These are phyloP conservation scores for Dicerorhinus sumatrensis DNA, from an alignment of 2,113 vertebrate genomes.

Conservation along the genomic window DNA sequence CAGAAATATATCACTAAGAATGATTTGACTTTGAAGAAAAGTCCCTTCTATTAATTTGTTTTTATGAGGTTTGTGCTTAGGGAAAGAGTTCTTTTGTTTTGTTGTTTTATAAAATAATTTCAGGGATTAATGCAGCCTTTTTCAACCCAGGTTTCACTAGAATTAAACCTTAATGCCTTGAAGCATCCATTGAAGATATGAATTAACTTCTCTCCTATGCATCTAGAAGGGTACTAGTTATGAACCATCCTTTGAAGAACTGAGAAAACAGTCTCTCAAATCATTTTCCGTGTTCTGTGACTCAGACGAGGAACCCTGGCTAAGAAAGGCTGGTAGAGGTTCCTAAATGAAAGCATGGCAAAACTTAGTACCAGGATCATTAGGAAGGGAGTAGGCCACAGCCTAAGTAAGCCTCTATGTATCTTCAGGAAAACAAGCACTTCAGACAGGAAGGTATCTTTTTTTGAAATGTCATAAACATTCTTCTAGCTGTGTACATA, in stretches of 20 bases:
- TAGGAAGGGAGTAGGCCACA: not conserved
- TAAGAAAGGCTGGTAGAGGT: slow-evolving; percentile 1
- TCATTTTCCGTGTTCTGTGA: slow-evolving; percentile 43
- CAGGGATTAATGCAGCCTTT: not conserved
- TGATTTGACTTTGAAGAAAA: slow-evolving; percentile 10
- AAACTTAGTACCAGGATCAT: not conserved
- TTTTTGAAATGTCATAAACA: slow-evolving; percentile 21
- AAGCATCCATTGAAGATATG: not conserved
- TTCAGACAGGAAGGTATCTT: not conserved
- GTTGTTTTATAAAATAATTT: slow-evolving; percentile 51
- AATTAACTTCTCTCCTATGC: not conserved
- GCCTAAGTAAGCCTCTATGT: not conserved
- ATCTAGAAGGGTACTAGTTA: not conserved
- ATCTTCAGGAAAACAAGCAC: slow-evolving; percentile 9
- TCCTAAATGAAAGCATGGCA: slow-evolving; percentile 47
- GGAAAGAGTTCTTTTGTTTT: not conserved
- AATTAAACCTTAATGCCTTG: slow-evolving; percentile 19
- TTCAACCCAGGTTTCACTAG: not conserved
- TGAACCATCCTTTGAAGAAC: not conserved
- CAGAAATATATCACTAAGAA: slow-evolving; percentile 45
- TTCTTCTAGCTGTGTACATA: slow-evolving; percentile 14
- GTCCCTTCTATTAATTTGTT: not conserved
- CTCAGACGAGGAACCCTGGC: not conserved
- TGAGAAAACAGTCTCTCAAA: slow-evolving; percentile 1
- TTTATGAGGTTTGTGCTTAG: not conserved